Evolutionary conservation across 2,113 vertebrate genomes (phyloP).

Genomic region (Channa argus): DNA sequence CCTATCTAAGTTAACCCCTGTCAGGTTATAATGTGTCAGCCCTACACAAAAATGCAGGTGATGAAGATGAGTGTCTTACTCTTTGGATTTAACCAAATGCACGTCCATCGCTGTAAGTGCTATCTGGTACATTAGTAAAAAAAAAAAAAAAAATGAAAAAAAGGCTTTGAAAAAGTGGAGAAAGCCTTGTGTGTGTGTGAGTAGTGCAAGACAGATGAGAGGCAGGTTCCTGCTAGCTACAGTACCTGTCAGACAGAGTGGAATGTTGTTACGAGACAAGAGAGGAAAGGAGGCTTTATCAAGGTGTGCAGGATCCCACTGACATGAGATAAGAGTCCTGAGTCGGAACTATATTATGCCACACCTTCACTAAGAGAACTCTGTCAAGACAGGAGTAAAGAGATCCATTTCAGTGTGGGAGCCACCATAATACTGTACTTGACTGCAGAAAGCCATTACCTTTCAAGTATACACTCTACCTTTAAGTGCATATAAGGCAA

Average conservation of each 20-base stretch:
- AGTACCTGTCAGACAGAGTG: constrained; percentile 68
- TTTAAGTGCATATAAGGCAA: constrained; percentile 78
- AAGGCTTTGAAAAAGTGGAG: too few relatives aligned
- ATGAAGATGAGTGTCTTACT: constrained; percentile 31
- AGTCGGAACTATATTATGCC: constrained; percentile 72
- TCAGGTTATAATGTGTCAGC: constrained; percentile 32
- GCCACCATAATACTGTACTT: constrained; percentile 63
- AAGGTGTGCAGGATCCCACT: constrained; percentile 74
- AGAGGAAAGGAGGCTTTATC: constrained; percentile 60
- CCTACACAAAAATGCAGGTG: constrained; percentile 24
- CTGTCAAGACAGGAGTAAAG: constrained; percentile 70
- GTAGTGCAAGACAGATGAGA: constrained; percentile 53
- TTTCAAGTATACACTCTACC: constrained; percentile 69
- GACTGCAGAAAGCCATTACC: constrained; percentile 74
- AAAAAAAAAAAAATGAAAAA: constrained; percentile 28
- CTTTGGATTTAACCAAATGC: constrained; percentile 39
- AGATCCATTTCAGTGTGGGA: constrained; percentile 72
- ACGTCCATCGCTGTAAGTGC: constrained; percentile 14
- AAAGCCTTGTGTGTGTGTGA: constrained; percentile 12
- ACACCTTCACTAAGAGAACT: constrained; percentile 77
- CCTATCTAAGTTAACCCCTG: constrained; percentile 15
- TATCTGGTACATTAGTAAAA: constrained; percentile 40
- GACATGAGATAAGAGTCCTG: constrained; percentile 73
- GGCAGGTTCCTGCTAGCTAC: constrained; percentile 51
- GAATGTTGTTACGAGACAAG: constrained; percentile 72